Evolutionary conservation across 37 sponge, comb jelly and placozoan genomes (phyloP).

Genomic region (Chondrosia reniformis): DNA sequence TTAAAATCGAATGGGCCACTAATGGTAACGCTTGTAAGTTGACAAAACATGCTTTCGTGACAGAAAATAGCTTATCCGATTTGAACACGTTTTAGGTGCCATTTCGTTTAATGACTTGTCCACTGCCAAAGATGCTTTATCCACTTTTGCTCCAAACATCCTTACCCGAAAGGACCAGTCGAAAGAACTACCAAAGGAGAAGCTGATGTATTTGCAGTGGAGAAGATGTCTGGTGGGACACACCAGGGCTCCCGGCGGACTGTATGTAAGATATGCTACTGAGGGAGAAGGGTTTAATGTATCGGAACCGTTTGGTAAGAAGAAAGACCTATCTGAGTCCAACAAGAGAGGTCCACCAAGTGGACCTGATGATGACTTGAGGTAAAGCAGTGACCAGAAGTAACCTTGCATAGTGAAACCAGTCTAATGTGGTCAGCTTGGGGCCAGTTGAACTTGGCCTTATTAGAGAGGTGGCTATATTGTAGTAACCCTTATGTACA

Average conservation of each 20-base stretch:
- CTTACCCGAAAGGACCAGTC: background rate
- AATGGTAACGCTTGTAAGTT: background rate
- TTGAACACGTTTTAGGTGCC: background rate
- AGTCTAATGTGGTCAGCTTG: no score
- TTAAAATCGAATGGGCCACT: slow-evolving; percentile 16
- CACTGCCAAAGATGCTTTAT: background rate
- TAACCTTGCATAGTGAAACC: no score
- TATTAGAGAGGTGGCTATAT: no score
- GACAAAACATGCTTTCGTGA: background rate
- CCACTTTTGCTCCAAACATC: background rate
- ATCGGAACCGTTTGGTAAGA: background rate
- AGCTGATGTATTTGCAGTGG: background rate
- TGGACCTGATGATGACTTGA: background rate
- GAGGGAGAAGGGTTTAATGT: no score
- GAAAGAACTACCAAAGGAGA: background rate
- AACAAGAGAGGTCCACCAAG: background rate
- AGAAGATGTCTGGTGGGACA: background rate
- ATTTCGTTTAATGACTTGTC: background rate
- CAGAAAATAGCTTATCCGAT: no score
- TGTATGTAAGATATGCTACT: slow-evolving; percentile 9
- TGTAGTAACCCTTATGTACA: no score
- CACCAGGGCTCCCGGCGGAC: background rate
- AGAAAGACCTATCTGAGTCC: background rate
- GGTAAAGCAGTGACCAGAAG: background rate
- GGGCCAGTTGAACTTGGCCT: no score